phyloP scores from a whole-genome alignment of 2,888 invertebrate species.

The Pycnomerus fuliginosus region DNA sequence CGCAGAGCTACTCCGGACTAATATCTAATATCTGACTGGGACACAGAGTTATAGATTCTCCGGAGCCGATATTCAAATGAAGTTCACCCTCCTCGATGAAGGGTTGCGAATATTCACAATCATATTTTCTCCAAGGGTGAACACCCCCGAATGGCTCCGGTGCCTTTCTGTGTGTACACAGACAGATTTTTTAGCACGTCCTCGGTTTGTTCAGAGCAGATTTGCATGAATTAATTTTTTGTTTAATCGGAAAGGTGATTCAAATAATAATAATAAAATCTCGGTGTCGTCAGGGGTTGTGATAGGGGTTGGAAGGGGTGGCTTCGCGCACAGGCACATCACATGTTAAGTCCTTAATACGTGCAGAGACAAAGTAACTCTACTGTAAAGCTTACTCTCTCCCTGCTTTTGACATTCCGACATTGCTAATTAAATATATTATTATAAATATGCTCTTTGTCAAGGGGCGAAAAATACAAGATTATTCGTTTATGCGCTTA shows the following conservation, averaged over 20 bases:
- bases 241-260: conserved; percentile 6
- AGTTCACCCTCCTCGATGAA: conserved; percentile 43
- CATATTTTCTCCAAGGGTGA: conserved; percentile 50
- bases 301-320: conserved; percentile 27
- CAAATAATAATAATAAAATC: conserved; percentile 21
- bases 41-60: conserved; percentile 41
- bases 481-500: conserved; percentile 44
- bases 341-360: conserved; percentile 45
- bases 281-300: conserved; percentile 13
- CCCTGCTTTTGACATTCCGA: conserved; percentile 50
- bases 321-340: conserved; percentile 42
- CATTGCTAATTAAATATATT: conserved; percentile 51
- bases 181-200: conserved; percentile 42
- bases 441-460: conserved; percentile 49
- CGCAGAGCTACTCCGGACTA: conserved; percentile 27
- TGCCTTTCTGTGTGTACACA: conserved; percentile 41
- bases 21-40: conserved; percentile 44
- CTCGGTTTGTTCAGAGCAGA: conserved; percentile 32
- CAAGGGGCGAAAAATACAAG: conserved; percentile 44
- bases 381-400: conserved; percentile 46
- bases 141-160: conserved; percentile 39
- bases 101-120: conserved; percentile 49
- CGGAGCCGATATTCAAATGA: conserved; percentile 47
- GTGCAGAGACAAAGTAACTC: conserved; percentile 49
- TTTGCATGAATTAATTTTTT: conserved; percentile 35